Evolutionary conservation across 1,140 invertebrate genomes (phyloP), one percentile per base, ranked within the genome.

Genomic region (Dendroctonus valens): DNA sequence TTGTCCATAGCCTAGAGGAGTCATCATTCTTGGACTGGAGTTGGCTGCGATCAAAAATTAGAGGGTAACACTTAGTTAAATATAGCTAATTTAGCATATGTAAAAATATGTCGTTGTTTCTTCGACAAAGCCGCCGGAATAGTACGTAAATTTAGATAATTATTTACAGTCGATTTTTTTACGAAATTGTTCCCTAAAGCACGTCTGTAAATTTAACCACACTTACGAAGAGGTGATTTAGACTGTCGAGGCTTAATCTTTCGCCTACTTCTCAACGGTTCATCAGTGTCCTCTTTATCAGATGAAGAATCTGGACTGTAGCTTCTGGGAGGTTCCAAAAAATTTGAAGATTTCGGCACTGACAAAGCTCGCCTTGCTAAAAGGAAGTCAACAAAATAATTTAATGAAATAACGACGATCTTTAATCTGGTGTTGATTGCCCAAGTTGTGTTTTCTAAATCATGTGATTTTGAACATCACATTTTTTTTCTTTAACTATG

Each of bases 1-100:
- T 53, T 84, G 83, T 0, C 85, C 83, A 67, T 88, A 87, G 5
- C 87, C 86, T 78, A 88, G 82, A 2, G 87, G 84, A 0, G 86
- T 86, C 86, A 89, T 88, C 41, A 88, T 86, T 12, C 85, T 81
- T 5, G 86, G 84, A 40, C 84, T 84, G 6, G 82, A 76, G 69
- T 54, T 77, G 73, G 40, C 66, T 9, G 41, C 11, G 7, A 59
- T 15, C 7, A 59, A 58, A 48, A 14, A 51, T n/a, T n/a, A n/a
- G n/a, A n/a, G n/a, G n/a, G n/a, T n/a, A n/a, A n/a, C n/a, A n/a
- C n/a, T n/a, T n/a, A 54, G 57, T 11, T 41, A 46, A 58, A 58
- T 3, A 14, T 46, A 9, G 42, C 12, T 4, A 15, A 49, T 6
- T 26, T 3, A 11, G 0, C 11, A n/a, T 14, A 26, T 26, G 26